Evolutionary conservation across 2,888 invertebrate species (phyloP), one percentile per base, ranked within the genome.

Genomic region (Nasonia oneida): DNA sequence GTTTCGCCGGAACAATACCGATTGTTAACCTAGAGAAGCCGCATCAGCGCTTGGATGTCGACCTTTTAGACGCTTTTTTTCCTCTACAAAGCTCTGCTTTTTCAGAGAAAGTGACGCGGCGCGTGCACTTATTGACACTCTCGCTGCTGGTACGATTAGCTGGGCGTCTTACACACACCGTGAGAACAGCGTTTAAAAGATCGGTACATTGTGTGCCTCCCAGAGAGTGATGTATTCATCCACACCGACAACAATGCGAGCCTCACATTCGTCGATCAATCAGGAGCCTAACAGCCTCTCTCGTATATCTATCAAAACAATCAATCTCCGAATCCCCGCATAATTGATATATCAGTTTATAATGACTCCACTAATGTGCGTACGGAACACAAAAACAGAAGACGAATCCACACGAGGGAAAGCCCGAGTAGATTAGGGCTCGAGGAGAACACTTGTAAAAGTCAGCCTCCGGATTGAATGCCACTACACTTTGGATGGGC

Each of bases 1-100:
- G 82, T 82, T 50, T 6, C 4, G 81, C 47, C 47, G 37, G 67
- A 67, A 82, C 82, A 82, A 82, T 82, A 39, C 75, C 76, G 76
- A 76, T 76, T 76, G 82, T 67, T 76, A 39, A 64, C 47, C 74
- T 39, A 33, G 15, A 10, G n/a, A 47, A 10, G 3, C 15, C 64
- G 37, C 29, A 29, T 23, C 42, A 37, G 47, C 29, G 29, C 29
- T 47, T 47, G 10, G 18, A 12, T 29, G 12, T 80, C 6, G 53
- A 39, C 47, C 37, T 67, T 70, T 33, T 71, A 80, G 12, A 29
- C 18, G 29, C 33, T 37, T 37, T 29, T 71, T 71, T 33, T 33
- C 15, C 15, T 53, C 53, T 53, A 53, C 53, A 53, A 18, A 39
- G 33, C 37, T 39, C 73, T 42, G 73, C 10, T 42, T 67, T 67